Evolutionary conservation across 2,113 vertebrate genomes (phyloP), one percentile per base, ranked within the genome.

Genomic region (Euleptes europaea): DNA sequence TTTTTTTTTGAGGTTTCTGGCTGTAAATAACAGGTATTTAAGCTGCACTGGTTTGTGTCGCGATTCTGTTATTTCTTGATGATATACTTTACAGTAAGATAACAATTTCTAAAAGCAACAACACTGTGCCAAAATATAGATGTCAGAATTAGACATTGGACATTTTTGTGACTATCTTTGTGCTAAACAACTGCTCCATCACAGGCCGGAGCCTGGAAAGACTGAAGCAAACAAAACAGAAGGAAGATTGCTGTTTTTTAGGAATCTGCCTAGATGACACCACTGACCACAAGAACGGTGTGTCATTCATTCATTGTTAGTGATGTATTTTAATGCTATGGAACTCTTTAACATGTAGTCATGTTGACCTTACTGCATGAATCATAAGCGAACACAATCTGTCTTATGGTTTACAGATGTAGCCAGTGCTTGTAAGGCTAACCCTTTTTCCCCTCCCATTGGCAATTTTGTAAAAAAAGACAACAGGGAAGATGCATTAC

Each of bases 361-460:
- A 94, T 94, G 90, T 90, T 94, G 96, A 96, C 93, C 33, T 93
- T 94, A 92, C 94, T 96, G 95, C 96, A 97, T 97, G 95, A 96
- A 95, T 95, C 95, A 94, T 96, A 91, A 94, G 93, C 93, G 92
- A 94, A 92, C 91, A 87, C 93, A 95, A 93, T 94, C 92, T 71
- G 86, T 96, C 95, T 94, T 94, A 92, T 0, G 83, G 95, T 94
- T 96, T 95, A 92, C 91, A 96, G 91, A 94, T 83, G 90, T 95
- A 96, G 95, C 95, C 95, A 94, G 86, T 91, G 88, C 94, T 96
- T 92, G 88, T 96, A 95, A 96, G 95, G 95, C 95, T 96, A 96
- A 96, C 95, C 95, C 95, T 97, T 96, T 96, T 95, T 95, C 94
- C 94, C 77, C n/a, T 26, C 71, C n/a, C 87, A 90, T 92, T 88